Conservation (phyloP, 2,888 invertebrate genomes). For the Brachycybe producta region DNA sequence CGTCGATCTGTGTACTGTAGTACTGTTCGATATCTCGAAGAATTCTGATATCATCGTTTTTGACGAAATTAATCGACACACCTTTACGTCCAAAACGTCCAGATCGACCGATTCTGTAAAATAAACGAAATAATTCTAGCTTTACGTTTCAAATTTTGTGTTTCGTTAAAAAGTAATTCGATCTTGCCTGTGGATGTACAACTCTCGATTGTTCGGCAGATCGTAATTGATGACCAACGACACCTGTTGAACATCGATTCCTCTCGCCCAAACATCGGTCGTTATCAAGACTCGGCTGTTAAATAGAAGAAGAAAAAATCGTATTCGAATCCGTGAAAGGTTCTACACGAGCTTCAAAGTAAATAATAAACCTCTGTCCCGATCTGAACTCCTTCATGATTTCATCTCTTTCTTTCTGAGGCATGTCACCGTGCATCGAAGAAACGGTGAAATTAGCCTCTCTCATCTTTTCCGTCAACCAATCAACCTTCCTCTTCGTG, state of each 20-base stretch:
- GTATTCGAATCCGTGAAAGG: not conserved
- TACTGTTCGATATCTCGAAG: conserved; percentile 98
- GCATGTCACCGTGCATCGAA: conserved; percentile 83
- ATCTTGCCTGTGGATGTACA: conserved; percentile 80
- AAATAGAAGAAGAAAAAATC: conserved; percentile 14
- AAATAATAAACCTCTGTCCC: conserved; percentile 60
- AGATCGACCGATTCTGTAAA: conserved; percentile 76
- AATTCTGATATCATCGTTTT: conserved; percentile 98
- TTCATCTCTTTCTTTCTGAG: conserved; percentile 90
- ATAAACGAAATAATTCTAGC: conserved; percentile 8
- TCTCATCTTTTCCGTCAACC: conserved; percentile 98
- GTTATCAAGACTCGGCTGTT: conserved; percentile 77
- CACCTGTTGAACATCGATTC: conserved; percentile 98
- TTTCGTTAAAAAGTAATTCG: conserved; percentile 22
- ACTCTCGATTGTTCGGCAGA: conserved; percentile 95
- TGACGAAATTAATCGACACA: conserved; percentile 99
- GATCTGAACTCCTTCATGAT: conserved; percentile 98
- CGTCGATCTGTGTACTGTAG: conserved; percentile 98
- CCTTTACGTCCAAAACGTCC: conserved; percentile 97
- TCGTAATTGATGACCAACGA: conserved; percentile 99
- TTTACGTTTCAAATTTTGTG: conserved; percentile 4
- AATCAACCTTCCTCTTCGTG: conserved; percentile 75
- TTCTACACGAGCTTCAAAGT: too few relatives aligned
- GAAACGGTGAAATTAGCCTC: conserved; percentile 98
- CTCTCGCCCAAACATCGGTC: conserved; percentile 98